Evolutionary conservation across 2,113 vertebrate species (phyloP).

Genomic region (Solenodon paradoxus): DNA sequence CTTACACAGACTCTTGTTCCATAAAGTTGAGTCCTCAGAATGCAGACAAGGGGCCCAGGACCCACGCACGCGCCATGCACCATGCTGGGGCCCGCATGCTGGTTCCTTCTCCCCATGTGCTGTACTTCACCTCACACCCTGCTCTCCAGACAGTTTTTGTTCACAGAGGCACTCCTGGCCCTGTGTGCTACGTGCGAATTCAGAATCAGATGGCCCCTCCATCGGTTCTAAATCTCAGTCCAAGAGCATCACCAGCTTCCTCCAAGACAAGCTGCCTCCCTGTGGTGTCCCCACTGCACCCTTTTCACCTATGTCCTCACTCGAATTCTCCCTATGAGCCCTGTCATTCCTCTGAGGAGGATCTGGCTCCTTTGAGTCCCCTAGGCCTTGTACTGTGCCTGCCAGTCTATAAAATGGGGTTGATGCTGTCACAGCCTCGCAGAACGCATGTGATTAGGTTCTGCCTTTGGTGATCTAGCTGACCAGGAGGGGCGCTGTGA

Average conservation of each 20-base stretch:
- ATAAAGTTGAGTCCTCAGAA: no score
- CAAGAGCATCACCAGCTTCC: neutral
- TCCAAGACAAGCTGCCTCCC: neutral
- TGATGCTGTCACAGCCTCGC: neutral
- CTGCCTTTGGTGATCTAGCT: accelerated
- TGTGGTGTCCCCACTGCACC: neutral
- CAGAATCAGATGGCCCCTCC: no score
- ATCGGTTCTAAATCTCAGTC: neutral
- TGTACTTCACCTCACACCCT: no score
- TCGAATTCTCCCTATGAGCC: neutral
- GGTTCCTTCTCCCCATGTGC: no score
- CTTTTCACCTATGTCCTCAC: neutral
- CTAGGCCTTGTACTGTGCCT: neutral
- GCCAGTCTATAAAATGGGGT: neutral
- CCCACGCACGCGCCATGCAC: no score
- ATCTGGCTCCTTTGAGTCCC: neutral
- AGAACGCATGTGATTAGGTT: accelerated
- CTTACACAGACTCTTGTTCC: no score
- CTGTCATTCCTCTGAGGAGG: neutral
- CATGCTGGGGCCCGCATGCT: no score
- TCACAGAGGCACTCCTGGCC: no score
- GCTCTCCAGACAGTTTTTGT: no score
- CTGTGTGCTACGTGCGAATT: no score
- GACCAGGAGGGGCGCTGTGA: neutral
- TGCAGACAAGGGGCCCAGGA: no score